Conservation (phyloP, 2,797 vertebrate species). For the Chelmon rostratus region DNA sequence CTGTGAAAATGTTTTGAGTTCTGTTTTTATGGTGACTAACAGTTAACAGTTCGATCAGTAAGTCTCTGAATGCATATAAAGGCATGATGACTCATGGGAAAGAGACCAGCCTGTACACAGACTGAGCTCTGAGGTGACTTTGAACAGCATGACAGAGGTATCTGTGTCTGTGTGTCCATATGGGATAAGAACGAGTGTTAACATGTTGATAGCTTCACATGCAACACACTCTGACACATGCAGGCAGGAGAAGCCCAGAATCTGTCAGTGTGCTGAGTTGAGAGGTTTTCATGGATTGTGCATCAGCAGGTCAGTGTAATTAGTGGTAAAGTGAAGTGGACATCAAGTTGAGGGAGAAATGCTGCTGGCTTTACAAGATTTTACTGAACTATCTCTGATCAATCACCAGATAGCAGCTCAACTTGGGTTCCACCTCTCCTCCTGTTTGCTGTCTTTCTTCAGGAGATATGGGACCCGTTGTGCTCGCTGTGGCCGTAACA, state of each 20-base stretch:
- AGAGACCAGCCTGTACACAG: background rate
- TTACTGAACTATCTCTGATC: background rate
- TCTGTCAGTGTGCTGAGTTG: background rate
- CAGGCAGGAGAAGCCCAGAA: background rate
- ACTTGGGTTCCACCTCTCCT: background rate
- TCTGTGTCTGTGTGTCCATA: background rate
- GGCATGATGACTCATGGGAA: background rate
- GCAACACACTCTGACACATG: background rate
- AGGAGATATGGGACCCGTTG: slow-evolving; percentile 97
- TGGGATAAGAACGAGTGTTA: background rate
- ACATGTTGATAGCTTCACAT: background rate
- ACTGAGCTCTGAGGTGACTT: background rate
- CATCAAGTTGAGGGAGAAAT: background rate
- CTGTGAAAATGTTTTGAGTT: background rate
- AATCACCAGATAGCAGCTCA: background rate
- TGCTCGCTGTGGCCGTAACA: slow-evolving; percentile 95
- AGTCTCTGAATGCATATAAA: background rate
- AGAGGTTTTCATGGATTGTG: background rate
- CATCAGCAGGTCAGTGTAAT: background rate
- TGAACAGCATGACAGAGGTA: background rate
- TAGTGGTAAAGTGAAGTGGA: background rate
- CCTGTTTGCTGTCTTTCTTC: background rate
- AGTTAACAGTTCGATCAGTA: background rate
- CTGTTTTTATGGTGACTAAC: background rate
- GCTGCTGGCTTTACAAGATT: background rate